Percentiles rank a stretch among this genome's conserved stretches.
These are phyloP conservation scores for Geodia barretti DNA, from an alignment of 37 sponge, comb jelly and placozoan genomes.

Conservation along the genomic window DNA sequence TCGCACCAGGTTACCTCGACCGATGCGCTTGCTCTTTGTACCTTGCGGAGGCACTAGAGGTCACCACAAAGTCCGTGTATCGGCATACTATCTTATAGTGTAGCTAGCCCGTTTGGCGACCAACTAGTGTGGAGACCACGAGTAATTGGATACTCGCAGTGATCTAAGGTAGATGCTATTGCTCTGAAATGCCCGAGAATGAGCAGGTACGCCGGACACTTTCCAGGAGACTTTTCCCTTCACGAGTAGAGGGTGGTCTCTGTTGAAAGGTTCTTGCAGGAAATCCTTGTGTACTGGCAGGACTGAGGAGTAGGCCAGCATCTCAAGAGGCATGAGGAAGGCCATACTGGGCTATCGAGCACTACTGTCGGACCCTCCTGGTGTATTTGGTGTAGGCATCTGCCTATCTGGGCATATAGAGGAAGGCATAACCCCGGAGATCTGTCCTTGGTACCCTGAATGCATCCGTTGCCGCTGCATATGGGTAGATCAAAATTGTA, in stretches of 20 bases:
- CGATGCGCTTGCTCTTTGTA: too few species aligned
- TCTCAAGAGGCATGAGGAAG: not conserved
- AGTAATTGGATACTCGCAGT: too few species aligned
- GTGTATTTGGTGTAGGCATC: conserved; percentile 1
- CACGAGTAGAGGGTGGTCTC: not conserved
- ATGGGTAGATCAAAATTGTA: too few species aligned
- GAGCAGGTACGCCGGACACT: conserved; percentile 21
- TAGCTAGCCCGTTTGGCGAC: too few species aligned
- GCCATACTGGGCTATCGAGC: not conserved
- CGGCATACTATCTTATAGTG: too few species aligned
- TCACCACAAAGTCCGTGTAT: too few species aligned
- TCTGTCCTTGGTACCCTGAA: conserved; percentile 17
- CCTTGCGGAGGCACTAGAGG: too few species aligned
- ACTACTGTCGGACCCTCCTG: conserved; percentile 4
- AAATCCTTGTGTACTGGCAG: not conserved
- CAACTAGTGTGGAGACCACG: too few species aligned
- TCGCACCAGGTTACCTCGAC: too few species aligned
- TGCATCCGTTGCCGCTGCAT: conserved; percentile 12
- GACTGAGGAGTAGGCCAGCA: not conserved
- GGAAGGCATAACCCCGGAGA: conserved; percentile 19
- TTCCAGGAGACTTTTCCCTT: conserved; percentile 27
- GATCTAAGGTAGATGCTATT: too few species aligned
- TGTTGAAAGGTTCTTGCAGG: not conserved
- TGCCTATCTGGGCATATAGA: conserved; percentile 8
- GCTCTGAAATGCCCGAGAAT: not conserved